A percentile compares a stretch with the other conserved stretches of the same genome.
Evolutionary conservation across 2,797 vertebrate genomes (phyloP).

Genomic region (Menidia menidia): DNA sequence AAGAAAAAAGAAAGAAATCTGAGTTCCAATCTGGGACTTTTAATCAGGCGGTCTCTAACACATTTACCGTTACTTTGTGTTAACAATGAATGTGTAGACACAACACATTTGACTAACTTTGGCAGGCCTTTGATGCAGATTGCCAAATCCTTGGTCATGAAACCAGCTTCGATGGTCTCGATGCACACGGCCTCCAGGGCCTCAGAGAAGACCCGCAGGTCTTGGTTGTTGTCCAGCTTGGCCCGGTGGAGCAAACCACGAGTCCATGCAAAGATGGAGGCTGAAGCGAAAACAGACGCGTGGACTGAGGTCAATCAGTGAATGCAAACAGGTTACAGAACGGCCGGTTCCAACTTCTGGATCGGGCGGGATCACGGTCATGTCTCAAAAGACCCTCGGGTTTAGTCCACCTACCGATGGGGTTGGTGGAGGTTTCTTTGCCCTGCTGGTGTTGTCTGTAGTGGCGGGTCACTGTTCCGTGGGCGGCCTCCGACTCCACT

Average conservation of each 20-base stretch:
- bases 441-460: conserved; percentile 96
- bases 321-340: not conserved
- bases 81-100: not conserved
- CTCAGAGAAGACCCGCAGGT: conserved; percentile 87
- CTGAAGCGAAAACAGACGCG: conserved; percentile 66
- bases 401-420: conserved; percentile 86
- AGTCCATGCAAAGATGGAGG: conserved; percentile 98
- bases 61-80: no score
- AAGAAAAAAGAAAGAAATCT: not conserved
- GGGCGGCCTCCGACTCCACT: conserved; percentile 96
- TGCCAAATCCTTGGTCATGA: conserved; percentile 98
- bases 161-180: conserved; percentile 96
- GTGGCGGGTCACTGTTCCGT: conserved; percentile 96
- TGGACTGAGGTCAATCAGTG: not conserved
- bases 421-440: conserved; percentile 98
- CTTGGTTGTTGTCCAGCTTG: conserved; percentile 90
- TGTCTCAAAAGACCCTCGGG: no score
- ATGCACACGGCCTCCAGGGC: conserved; percentile 93
- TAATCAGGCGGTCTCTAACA: no score
- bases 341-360: no score
- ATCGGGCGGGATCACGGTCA: not conserved
- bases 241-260: conserved; percentile 94
- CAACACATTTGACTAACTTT: conserved; percentile 82
- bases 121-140: conserved; percentile 95
- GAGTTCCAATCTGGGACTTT: no score